These are phyloP conservation scores for Eubucco bourcierii DNA, from an alignment of 2,113 vertebrate genomes.

Conservation along the genomic window DNA sequence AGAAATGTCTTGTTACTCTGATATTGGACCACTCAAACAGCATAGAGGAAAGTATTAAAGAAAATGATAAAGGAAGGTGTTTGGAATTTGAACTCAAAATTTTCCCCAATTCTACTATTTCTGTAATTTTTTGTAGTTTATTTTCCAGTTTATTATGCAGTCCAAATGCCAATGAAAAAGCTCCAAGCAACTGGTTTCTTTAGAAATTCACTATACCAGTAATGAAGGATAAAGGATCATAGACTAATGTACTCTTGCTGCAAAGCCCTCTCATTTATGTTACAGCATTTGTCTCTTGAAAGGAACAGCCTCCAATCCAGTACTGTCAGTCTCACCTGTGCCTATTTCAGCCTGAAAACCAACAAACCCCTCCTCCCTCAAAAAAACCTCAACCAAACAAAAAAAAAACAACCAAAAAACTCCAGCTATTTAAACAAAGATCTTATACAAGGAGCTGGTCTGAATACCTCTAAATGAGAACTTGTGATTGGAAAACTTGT, in stretches of 20 bases:
- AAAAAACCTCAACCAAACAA: too few species aligned
- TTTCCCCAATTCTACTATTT: background rate
- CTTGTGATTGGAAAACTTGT: background rate
- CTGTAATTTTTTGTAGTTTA: background rate
- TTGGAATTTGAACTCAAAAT: background rate
- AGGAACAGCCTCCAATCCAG: background rate
- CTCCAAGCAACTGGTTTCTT: background rate
- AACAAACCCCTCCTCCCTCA: background rate
- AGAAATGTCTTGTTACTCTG: background rate
- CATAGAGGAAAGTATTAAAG: background rate
- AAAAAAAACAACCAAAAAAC: too few species aligned
- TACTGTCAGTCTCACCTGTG: background rate
- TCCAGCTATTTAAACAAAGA: background rate
- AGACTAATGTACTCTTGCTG: rapidly evolving
- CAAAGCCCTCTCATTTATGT: background rate
- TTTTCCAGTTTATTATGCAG: background rate
- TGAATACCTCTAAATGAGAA: background rate
- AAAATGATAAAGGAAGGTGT: background rate
- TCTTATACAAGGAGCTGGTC: background rate
- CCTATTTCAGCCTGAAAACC: background rate
- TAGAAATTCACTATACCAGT: background rate
- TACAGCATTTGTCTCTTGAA: background rate
- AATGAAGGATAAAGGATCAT: background rate
- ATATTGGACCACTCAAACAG: background rate
- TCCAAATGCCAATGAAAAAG: background rate